Base-by-base conservation (phyloP, 2,797 vertebrate genomes). In the Diglossa cyanea region DNA sequence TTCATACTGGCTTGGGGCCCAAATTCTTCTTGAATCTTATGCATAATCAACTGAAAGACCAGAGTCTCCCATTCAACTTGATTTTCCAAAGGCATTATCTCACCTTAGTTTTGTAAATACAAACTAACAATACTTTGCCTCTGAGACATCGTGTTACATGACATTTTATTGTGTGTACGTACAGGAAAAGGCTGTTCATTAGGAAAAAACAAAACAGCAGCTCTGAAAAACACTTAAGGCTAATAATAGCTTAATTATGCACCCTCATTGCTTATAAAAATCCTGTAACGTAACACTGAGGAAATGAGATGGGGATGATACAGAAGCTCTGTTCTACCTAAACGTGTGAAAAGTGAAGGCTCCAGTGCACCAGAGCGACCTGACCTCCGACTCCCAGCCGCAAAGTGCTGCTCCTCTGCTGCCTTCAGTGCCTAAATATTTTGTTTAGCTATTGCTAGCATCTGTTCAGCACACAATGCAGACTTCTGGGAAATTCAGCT, bases 161-260 rank as follows among this genome's bases (percentile, higher is more conserved):
- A 45, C 33, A 47, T 76, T 89, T 94, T 77, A 74, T 51, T 89
- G 78, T 58, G 68, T 67, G 44, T 16, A 25, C 1, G 13, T 3
- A 80, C 84, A 93, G 92, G 81, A 95, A 94, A 89, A 92, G 50
- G 81, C 45, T 81, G 72, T 3, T 93, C 86, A 61, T 58, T 33
- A 87, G 78, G 65, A 87, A 93, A 91, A 93, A 87, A 85, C 55
- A 91, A 91, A 94, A 60, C 83, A 87, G 12, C 25, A 70, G n/a
- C 61, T 90, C 73, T 91, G 89, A 91, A 92, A 96, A 83, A 31
- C 62, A 94, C 72, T 93, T 65, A 40, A 66, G 12, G 26, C 62
- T 94, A 92, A 86, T 72, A 89, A 92, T 54, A 93, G 75, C n/a
- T 24, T 48, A 62, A 93, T 88, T 68, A 88, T 58, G 42, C 60